phyloP scores from a whole-genome alignment of 2,797 vertebrate species.

The Malacoctenus gilli region DNA sequence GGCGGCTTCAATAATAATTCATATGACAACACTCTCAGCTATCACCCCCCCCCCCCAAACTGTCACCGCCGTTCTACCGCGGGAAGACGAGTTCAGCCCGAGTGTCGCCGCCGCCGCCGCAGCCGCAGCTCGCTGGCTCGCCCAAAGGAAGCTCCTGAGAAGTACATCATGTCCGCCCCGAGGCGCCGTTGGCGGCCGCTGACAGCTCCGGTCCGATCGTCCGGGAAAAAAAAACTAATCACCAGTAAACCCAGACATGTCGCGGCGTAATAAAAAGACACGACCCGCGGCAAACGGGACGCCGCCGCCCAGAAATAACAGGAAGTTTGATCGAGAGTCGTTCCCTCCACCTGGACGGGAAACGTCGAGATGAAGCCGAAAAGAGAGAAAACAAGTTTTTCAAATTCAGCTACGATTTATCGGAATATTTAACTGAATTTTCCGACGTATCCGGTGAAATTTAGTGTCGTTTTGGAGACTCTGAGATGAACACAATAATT shows the following conservation, averaged over 20 bases:
- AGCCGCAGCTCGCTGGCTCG: slow-evolving; percentile 46
- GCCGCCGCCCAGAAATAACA: no score
- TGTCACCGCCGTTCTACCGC: slow-evolving; percentile 60
- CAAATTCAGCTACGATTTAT: no score
- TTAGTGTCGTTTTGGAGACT: no score
- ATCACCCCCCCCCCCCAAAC: slow-evolving; percentile 65
- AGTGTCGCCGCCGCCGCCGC: slow-evolving; percentile 67
- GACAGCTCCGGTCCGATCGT: slow-evolving; percentile 63
- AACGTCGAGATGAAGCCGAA: no score
- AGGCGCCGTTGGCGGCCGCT: slow-evolving; percentile 38
- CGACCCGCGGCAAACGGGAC: slow-evolving; percentile 37
- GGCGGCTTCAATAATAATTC: slow-evolving; percentile 69
- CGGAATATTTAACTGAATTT: no score
- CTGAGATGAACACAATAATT: no score
- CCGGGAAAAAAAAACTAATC: slow-evolving; percentile 48
- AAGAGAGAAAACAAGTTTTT: no score
- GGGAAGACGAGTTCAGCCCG: slow-evolving; percentile 63
- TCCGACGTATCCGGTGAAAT: no score
- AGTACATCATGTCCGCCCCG: slow-evolving; percentile 61
- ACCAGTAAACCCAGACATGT: slow-evolving; percentile 45
- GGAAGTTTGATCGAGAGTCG: no score
- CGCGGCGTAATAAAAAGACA: slow-evolving; percentile 33
- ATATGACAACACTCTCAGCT: slow-evolving; percentile 66
- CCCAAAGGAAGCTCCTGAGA: slow-evolving; percentile 65
- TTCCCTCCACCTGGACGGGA: no score